Percentiles rank a stretch among this genome's conserved stretches.
Evolutionary conservation across 2,797 vertebrate species (phyloP).

Genomic region (Muraenolepis orangiensis): DNA sequence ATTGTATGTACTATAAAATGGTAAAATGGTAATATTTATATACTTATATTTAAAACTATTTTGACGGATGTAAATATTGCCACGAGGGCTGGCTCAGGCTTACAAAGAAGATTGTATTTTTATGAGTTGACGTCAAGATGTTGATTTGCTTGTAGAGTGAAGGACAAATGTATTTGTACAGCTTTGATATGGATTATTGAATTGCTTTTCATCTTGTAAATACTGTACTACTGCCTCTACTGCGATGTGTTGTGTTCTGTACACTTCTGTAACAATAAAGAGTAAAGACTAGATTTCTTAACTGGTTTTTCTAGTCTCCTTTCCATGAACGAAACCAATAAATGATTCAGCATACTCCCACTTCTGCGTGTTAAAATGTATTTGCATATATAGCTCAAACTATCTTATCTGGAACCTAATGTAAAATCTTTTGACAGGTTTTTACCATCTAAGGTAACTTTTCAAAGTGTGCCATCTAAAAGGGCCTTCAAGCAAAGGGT

Average conservation of each 20-base stretch:
- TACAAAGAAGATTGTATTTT: constrained; percentile 70
- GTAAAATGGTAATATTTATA: constrained; percentile 72
- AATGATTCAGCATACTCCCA: too few relatives aligned
- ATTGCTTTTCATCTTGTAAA: constrained; percentile 87
- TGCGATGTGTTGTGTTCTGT: constrained; percentile 78
- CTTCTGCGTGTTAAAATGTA: too few relatives aligned
- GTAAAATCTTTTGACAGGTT: not conserved
- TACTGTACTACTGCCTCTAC: constrained; percentile 76
- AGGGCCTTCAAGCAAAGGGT: not conserved
- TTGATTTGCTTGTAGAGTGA: constrained; percentile 73
- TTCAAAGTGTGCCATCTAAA: not conserved
- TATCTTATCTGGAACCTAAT: not conserved
- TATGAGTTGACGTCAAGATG: constrained; percentile 54
- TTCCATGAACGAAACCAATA: not conserved
- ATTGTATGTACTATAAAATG: constrained; percentile 77
- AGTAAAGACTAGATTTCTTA: constrained; percentile 58
- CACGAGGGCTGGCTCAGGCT: constrained; percentile 57
- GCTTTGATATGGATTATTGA: constrained; percentile 67
- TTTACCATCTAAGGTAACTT: not conserved
- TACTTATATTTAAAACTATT: constrained; percentile 63
- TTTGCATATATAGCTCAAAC: not conserved
- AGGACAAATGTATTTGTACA: constrained; percentile 76
- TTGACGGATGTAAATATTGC: constrained; percentile 77
- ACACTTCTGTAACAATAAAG: constrained; percentile 76
- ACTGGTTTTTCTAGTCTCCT: not conserved